Conservation (phyloP, 2,113 vertebrate species). For the Pedionomus torquatus region DNA sequence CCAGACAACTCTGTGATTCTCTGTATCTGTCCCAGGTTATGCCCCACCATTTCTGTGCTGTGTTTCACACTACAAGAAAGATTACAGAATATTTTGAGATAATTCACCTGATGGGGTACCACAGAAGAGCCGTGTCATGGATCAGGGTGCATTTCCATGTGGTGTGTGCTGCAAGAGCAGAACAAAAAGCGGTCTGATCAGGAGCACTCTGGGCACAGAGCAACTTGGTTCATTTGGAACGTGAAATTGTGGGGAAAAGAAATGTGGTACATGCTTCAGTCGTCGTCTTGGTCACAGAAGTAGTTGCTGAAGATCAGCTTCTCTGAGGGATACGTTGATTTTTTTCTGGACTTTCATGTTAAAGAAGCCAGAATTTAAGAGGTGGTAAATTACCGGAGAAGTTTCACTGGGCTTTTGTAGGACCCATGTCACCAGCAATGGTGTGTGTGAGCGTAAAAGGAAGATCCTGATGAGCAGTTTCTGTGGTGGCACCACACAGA, state of each 20-base stretch:
- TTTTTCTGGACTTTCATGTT: background rate
- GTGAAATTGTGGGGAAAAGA: background rate
- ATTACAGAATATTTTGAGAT: background rate
- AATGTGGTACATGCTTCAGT: accelerated
- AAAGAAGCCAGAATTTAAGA: background rate
- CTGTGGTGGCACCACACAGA: background rate
- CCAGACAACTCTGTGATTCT: too few relatives aligned
- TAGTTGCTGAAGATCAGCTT: background rate
- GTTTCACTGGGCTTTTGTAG: background rate
- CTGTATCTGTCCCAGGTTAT: background rate
- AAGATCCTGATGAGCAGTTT: background rate
- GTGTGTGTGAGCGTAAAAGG: background rate
- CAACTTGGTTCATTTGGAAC: accelerated
- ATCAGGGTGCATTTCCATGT: accelerated
- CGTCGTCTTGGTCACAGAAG: background rate
- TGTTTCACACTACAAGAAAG: background rate
- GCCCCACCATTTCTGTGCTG: background rate
- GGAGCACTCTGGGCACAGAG: background rate
- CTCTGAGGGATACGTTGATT: background rate
- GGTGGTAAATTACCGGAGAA: background rate
- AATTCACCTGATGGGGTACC: background rate
- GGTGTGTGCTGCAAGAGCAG: background rate
- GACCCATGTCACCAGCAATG: background rate
- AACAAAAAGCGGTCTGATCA: background rate
- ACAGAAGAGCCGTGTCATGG: accelerated